Evolutionary conservation across 2,797 vertebrate species (phyloP), one percentile per base, ranked within the genome.

Genomic region (Orestias chungarensis): DNA sequence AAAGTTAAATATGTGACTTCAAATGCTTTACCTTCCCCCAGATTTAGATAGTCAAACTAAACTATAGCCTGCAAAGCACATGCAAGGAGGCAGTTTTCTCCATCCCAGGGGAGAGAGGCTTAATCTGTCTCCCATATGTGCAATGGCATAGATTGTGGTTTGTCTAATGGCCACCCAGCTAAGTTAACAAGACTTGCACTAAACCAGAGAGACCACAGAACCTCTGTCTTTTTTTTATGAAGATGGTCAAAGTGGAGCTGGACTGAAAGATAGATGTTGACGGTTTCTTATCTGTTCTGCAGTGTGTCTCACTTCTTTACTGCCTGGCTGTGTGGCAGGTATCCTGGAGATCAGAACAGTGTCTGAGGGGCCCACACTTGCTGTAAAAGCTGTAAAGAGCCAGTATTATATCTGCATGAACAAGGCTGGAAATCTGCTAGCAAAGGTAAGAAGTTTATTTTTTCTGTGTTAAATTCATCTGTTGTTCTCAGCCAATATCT

Each of bases 321-420:
- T 84, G 80, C 86, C 82, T 93, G 92, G 71, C 94, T 84, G 81
- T 86, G 82, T 93, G 93, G 71, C 94, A 99, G 97, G 97, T 94
- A 96, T 99, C 88, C 95, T 99, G 89, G 98, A 99, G 95, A 98
- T 99, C 90, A 95, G 97, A 92, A 99, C 97, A 1, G 97, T 99
- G 89, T 97, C 96, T 15, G 96, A 99, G 88, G 97, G 97, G 73
- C 96, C 97, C 72, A 93, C 98, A 84, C 96, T 99, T 91, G 97
- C 97, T 80, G 99, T 99, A 89, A 99, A 98, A 94, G 97, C 97
- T 65, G 93, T 99, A 81, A 97, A 98, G 91, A 99, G 98, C 89
- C 97, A 99, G 94, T 96, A 95, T 74, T 99, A 97, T 62, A 95
- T 99, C 89, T 96, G 95, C 79, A 99, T 99, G 98, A 98, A 94